Percentiles rank a stretch among this genome's conserved stretches.
Evolutionary conservation across 1,140 invertebrate species (phyloP).

Genomic region (Camponotus vicinus): DNA sequence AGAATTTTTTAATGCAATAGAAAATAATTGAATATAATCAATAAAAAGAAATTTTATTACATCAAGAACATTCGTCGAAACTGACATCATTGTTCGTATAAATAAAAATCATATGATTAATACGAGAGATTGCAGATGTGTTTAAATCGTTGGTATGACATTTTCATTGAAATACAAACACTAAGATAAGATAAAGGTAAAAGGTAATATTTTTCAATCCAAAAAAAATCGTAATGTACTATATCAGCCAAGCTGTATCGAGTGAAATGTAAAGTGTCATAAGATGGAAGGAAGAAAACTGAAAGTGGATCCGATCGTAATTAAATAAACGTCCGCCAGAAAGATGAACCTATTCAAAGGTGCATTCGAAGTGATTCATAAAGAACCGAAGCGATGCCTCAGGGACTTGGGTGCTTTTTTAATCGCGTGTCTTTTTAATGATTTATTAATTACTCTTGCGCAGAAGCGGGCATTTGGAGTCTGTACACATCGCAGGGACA

Average conservation of each 20-base stretch:
- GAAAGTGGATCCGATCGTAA: slow-evolving; percentile 17
- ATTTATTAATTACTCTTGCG: slow-evolving; percentile 66
- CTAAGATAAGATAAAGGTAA: not conserved
- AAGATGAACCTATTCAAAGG: not conserved
- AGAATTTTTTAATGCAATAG: not conserved
- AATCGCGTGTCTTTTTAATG: slow-evolving; percentile 49
- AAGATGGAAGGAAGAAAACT: slow-evolving; percentile 31
- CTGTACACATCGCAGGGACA: slow-evolving; percentile 5
- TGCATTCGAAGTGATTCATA: not conserved
- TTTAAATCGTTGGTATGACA: not conserved
- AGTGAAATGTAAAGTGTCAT: not conserved
- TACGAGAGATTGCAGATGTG: not conserved
- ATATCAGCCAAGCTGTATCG: not conserved
- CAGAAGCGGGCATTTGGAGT: slow-evolving; percentile 26
- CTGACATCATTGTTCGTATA: not conserved
- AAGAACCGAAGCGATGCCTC: not conserved
- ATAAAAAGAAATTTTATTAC: not conserved
- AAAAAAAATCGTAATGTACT: not conserved
- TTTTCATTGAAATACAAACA: not conserved
- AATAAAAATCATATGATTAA: not conserved
- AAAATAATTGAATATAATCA: not conserved
- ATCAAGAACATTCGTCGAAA: not conserved
- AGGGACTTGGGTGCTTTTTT: no score
- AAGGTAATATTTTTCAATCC: not conserved
- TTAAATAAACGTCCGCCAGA: slow-evolving; percentile 64